Base-by-base conservation (phyloP, 2,888 invertebrate species). In the Byasa hedistus region DNA sequence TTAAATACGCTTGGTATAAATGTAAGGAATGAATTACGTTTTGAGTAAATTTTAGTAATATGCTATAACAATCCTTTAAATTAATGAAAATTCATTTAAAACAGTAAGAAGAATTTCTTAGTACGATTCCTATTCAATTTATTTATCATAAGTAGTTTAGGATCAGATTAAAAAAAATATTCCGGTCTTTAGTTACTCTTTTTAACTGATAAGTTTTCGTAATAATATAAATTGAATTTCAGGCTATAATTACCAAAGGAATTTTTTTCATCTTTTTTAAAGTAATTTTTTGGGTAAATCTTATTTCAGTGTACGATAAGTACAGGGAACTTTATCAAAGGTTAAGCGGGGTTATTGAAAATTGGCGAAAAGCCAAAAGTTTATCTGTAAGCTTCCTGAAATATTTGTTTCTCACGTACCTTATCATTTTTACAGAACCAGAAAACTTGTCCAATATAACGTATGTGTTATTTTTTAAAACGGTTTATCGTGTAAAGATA, bases 1-100 rank as follows among this genome's bases (percentile, higher is more conserved):
- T 57, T 71, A 69, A 72, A 71, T 52, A 21, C 21, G 52, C 8
- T 52, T 15, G 19, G 8, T 52, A n/a, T n/a, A 22, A 21, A 52
- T 5, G n/a, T 48, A 48, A n/a, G 21, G 21, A 52, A 10, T 19
- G 21, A 2, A 52, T n/a, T 10, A 52, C 5, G 21, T 52, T 21
- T n/a, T 3, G n/a, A 21, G 21, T 44, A 17, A 44, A 44, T 17
- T 44, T 1, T 5, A 10, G 8, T 32, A 32, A 7, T 32, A 32
- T 32, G 10, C 32, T 10, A 8, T 32, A 32, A 32, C 32, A 32
- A 8, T 32, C 32, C 8, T 32, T 10, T 32, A 10, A 10, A 32
- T 32, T 8, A 32, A 32, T 32, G 4, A 32, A 32, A 10, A 10
- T 3, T 1, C 7, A 32, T 32, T 32, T 10, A 32, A 7, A 32